These are phyloP conservation scores for Syrista parreyssii DNA, from an alignment of 2,888 invertebrate species.

Conservation along the genomic window DNA sequence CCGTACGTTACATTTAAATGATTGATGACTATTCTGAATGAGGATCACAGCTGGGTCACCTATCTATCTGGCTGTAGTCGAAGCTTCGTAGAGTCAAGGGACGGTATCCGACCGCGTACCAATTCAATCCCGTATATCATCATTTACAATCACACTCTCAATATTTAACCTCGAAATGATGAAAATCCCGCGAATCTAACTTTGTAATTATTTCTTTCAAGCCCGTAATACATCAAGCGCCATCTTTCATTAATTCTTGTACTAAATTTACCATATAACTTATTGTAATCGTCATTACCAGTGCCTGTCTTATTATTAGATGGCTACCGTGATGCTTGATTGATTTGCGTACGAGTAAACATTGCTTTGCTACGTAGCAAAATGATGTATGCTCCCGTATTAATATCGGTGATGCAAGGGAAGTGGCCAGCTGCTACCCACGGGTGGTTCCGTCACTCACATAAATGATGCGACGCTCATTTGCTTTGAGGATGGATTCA, in stretches of 20 bases:
- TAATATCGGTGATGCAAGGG: slow-evolving; percentile 57
- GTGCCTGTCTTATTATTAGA: background rate
- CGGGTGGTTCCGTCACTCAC: slow-evolving; percentile 48
- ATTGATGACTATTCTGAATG: slow-evolving; percentile 62
- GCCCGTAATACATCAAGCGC: background rate
- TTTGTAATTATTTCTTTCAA: background rate
- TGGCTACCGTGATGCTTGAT: slow-evolving; percentile 29
- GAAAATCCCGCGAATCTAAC: background rate
- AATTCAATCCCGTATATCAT: background rate
- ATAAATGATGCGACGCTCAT: slow-evolving; percentile 58
- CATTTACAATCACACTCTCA: background rate
- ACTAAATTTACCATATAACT: background rate
- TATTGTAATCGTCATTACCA: background rate
- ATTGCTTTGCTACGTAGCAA: slow-evolving; percentile 48
- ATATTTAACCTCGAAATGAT: slow-evolving; percentile 4
- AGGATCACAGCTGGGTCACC: slow-evolving; percentile 58
- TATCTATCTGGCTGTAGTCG: background rate
- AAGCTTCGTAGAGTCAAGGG: background rate
- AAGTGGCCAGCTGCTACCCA: slow-evolving; percentile 56
- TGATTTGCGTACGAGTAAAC: slow-evolving; percentile 57
- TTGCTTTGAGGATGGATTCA: slow-evolving; percentile 59
- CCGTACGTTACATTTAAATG: slow-evolving; percentile 59
- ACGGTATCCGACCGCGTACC: background rate
- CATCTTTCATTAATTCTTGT: background rate
- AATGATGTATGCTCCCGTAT: slow-evolving; percentile 57